phyloP scores from a whole-genome alignment of 2,888 invertebrate genomes.

The Drosophila fulvimacula region DNA sequence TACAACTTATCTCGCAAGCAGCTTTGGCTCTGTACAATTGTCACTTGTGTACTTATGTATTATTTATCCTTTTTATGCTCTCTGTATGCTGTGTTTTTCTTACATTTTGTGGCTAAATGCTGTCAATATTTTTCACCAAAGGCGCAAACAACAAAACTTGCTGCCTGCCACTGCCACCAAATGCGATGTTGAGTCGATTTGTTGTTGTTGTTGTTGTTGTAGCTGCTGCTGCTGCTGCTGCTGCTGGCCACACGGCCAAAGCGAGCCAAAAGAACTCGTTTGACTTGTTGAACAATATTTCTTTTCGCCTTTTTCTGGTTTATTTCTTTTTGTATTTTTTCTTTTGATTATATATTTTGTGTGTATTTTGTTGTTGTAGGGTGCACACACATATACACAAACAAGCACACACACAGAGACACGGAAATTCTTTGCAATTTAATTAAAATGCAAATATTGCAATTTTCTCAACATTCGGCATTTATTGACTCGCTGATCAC shows the following conservation, averaged over 20 bases:
- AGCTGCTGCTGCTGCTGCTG: constrained; percentile 64
- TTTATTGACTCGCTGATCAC: constrained; percentile 23
- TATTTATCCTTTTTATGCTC: constrained; percentile 35
- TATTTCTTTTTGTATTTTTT: constrained; percentile 65
- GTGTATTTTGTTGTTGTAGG: constrained; percentile 34
- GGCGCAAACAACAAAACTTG: constrained; percentile 70
- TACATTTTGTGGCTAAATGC: constrained; percentile 71
- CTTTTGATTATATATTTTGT: constrained; percentile 62
- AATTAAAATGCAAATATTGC: constrained; percentile 63
- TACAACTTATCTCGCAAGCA: background rate
- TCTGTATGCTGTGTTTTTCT: constrained; percentile 47
- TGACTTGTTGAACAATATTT: constrained; percentile 84
- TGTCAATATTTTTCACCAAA: constrained; percentile 81
- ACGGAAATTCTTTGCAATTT: constrained; percentile 58
- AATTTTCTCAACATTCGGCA: constrained; percentile 55
- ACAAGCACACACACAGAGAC: constrained; percentile 8
- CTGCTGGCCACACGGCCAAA: constrained; percentile 78
- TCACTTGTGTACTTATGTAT: constrained; percentile 26
- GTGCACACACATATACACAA: constrained; percentile 25
- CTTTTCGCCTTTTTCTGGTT: constrained; percentile 78
- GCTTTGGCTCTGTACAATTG: background rate
- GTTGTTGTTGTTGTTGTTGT: constrained; percentile 58
- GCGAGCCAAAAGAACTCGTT: constrained; percentile 84
- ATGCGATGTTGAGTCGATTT: constrained; percentile 53
- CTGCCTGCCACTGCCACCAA: constrained; percentile 71